Evolutionary conservation across 37 sponge, comb jelly and placozoan genomes (phyloP), one percentile per base, ranked within the genome.

Genomic region (Bolinopsis microptera): DNA sequence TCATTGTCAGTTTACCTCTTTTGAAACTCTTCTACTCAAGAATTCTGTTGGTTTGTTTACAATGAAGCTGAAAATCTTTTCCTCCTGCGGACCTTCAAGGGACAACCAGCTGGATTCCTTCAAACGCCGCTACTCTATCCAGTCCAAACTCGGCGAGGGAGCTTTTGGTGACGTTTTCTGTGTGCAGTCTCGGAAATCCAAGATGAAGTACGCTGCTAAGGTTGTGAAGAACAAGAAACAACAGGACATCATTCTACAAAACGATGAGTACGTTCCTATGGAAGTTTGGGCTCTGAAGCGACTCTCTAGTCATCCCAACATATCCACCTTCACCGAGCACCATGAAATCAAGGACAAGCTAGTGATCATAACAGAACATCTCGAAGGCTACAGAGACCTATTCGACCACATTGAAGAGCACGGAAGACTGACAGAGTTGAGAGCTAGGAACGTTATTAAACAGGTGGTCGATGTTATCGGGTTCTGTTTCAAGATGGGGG

Each of bases 41-140:
- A n/a, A n/a, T n/a, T 48, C 61, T 5, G 9, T 48, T 48, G 13
- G 13, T 48, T 48, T 48, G 61, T 48, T 48, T 5, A 32, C 1
- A 0, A 77, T 77, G 80, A 77, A 77, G 36, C 33, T 77, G 18
- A 77, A 35, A 18, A 16, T 77, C 1, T 77, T 77, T 77, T 77
- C 80, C 37, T 35, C 35, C 21, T 77, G 80, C 32, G 32, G 35
- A 1, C 22, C 80, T 9, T 33, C 80, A 32, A 32, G 1, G 5
- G 18, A 77, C 80, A 32, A 36, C 1, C 36, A 77, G 80, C 28
- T 86, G 61, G 28, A 41, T 30, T 34, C 35, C 90, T 86, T 86
- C 90, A 86, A 86, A 27, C 90, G 90, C 30, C 30, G 31, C 28
- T 86, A 86, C 90, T 86, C 90, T 26, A 86, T 86, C 90, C 90